These are phyloP conservation scores for Mesorhabditis belari DNA, from an alignment of 2,888 invertebrate genomes.

Conservation along the genomic window DNA sequence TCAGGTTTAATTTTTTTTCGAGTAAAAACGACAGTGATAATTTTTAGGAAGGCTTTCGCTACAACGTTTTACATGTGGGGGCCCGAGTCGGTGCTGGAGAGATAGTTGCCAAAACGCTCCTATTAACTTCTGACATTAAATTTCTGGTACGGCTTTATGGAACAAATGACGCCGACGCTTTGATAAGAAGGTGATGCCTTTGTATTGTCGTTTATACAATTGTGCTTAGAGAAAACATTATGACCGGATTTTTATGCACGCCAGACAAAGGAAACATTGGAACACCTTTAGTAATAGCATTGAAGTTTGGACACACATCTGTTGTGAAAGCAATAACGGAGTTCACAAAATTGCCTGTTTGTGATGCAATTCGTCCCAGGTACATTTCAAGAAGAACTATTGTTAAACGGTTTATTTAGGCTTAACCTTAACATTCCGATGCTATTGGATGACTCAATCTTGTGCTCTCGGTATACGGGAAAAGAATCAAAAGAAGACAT, in stretches of 20 bases:
- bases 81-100: slow-evolving; percentile 16
- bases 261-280: slow-evolving; percentile 4
- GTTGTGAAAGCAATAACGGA: neutral
- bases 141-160: neutral
- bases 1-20: slow-evolving; percentile 11
- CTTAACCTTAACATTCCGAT: neutral
- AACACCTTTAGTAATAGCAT: slow-evolving; percentile 2
- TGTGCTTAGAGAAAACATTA: slow-evolving; percentile 1
- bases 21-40: neutral
- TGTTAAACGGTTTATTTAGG: neutral
- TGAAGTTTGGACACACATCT: slow-evolving; percentile 1
- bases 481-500: neutral
- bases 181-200: neutral
- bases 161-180: neutral
- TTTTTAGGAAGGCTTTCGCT: slow-evolving; percentile 26
- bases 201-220: neutral
- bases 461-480: neutral
- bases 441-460: neutral
- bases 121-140: slow-evolving; percentile 1
- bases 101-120: slow-evolving; percentile 9
- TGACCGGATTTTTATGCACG: neutral
- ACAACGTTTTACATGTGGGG: slow-evolving; percentile 30
- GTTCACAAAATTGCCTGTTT: neutral
- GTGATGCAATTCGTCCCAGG: neutral
- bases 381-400: neutral